Conservation (phyloP, 2,113 vertebrate genomes). For the Agelaius phoeniceus region DNA sequence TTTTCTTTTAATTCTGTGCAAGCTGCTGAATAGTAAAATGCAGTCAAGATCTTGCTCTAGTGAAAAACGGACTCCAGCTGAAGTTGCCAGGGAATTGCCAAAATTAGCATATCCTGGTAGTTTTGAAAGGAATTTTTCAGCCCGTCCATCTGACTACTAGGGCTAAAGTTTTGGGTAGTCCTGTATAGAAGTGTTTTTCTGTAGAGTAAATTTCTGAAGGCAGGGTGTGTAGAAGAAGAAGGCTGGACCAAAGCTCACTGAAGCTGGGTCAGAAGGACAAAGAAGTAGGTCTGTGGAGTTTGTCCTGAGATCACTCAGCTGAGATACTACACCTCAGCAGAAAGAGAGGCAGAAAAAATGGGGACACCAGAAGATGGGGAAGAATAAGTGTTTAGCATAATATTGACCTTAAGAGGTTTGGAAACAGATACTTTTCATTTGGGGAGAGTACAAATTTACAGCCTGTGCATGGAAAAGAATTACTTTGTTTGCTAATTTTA, state of each 20-base stretch:
- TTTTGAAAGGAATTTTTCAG: constrained; percentile 14
- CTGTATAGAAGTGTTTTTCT: not conserved
- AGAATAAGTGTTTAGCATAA: not conserved
- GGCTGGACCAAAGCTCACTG: not conserved
- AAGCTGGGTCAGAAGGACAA: not conserved
- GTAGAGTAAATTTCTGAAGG: not conserved
- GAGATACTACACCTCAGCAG: accelerated
- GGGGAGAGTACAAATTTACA: not conserved
- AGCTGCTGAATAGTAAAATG: constrained; percentile 62
- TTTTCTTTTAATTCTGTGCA: constrained; percentile 54
- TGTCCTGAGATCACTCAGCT: not conserved
- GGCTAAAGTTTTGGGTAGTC: not conserved
- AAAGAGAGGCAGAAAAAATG: not conserved
- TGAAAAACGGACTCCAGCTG: not conserved
- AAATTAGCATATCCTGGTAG: not conserved
- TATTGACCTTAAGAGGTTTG: not conserved
- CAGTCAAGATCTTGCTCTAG: constrained; percentile 40
- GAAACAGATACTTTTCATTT: not conserved
- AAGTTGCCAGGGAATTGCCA: not conserved
- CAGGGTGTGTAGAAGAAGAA: not conserved
- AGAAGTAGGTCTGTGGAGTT: not conserved
- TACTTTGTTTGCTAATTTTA: not conserved
- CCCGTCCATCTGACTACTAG: not conserved
- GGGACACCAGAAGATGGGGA: not conserved
- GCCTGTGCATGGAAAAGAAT: not conserved